Conservation (phyloP, 2,113 vertebrate species). For the Embiotoca jacksoni region DNA sequence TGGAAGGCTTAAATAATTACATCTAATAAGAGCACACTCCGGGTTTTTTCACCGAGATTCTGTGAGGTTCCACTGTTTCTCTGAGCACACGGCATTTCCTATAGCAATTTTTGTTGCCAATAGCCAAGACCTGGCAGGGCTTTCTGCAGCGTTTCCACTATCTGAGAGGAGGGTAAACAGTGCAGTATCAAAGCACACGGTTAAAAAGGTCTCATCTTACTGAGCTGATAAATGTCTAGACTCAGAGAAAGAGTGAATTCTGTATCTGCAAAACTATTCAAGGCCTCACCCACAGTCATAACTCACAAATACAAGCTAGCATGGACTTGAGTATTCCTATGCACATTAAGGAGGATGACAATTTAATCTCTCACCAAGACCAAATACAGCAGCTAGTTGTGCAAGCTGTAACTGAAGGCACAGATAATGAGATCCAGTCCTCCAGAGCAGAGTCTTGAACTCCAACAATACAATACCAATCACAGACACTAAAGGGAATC, state of each 20-base stretch:
- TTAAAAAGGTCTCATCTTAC: constrained; percentile 13
- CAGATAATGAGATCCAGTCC: too few relatives aligned
- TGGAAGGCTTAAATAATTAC: constrained; percentile 5
- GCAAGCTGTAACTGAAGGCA: neutral
- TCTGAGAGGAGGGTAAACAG: neutral
- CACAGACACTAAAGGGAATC: neutral
- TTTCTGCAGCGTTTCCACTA: neutral
- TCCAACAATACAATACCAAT: neutral
- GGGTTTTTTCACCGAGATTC: neutral
- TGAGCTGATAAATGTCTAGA: neutral
- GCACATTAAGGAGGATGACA: neutral
- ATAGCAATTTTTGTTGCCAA: neutral
- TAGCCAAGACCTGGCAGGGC: neutral
- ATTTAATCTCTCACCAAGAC: neutral
- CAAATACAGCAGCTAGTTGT: constrained; percentile 1
- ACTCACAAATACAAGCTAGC: neutral
- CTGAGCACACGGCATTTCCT: neutral
- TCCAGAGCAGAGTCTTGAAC: neutral
- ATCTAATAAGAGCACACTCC: constrained; percentile 35
- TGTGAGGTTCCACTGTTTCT: neutral
- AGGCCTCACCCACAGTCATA: neutral
- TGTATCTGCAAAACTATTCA: neutral
- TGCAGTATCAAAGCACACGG: constrained; percentile 1
- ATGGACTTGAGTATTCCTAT: constrained; percentile 14
- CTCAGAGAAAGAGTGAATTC: too few relatives aligned